Base-by-base conservation (phyloP, 2,113 vertebrate species). In the Oreochromis tanganicae region DNA sequence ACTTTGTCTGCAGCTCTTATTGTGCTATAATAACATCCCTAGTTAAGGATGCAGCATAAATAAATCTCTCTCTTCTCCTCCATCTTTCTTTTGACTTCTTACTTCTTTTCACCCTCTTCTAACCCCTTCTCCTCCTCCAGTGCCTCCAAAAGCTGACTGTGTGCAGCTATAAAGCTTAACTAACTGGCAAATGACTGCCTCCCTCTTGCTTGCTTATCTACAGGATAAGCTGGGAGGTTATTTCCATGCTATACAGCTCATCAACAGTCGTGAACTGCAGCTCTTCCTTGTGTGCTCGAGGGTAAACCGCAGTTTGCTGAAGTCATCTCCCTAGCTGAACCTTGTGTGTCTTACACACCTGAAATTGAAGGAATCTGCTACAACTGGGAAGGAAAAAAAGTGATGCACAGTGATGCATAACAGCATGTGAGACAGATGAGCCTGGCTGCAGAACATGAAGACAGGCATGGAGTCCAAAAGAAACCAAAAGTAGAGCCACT, bases 131-230 rank as follows among this genome's bases (percentile, higher is more conserved):
- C 55, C 29, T 19, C 56, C 85, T 61, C 29, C 13, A 29, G 56
- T 83, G 32, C 91, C 41, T 80, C 79, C 34, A 13, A 85, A 80
- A 57, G 50, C 71, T 59, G 80, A 88, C 73, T 80, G 55, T 61
- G 80, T 88, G 85, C 80, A 48, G 90, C 93, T 56, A 92, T 91
- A 92, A 94, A 93, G 89, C 93, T 93, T 91, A 92, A 94, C 90
- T 91, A 89, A 91, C 88, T 93, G 92, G 91, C 83, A 94, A 95
- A 94, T 81, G 84, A 79, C 88, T 85, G 82, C 56, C 75, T 57
- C 86, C 81, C 79, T 63, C 54, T 41, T 78, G 61, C 85, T 75
- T 87, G 73, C 89, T 85, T 92, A 93, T 92, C 89, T 73, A 27
- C 84, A 83, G 85, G 80, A 91, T 90, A 86, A 90, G 91, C 90